Evolutionary conservation across 2,797 vertebrate genomes (phyloP).

Genomic region (Pseudochirops corinnae): DNA sequence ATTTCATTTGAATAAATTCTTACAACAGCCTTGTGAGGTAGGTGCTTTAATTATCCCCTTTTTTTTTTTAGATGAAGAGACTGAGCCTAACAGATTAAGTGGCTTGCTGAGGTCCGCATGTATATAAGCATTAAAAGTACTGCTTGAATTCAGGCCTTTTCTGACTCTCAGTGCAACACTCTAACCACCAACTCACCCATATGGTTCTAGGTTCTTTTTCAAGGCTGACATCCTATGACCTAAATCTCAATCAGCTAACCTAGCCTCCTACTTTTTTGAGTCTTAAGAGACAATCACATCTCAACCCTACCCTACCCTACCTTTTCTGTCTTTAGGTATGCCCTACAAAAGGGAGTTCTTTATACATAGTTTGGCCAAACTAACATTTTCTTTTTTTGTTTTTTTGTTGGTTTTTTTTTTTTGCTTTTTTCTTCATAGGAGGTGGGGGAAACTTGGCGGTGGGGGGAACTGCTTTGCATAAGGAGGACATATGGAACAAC

Average conservation of each 20-base stretch:
- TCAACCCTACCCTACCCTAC: background rate
- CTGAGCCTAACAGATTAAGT: background rate
- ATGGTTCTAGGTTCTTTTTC: background rate
- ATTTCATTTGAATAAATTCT: background rate
- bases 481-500: conserved; percentile 82
- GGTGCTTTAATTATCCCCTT: background rate
- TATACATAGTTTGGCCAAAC: conserved; percentile 76
- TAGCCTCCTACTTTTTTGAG: background rate
- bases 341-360: conserved; percentile 52
- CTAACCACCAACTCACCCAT: background rate
- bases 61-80: background rate
- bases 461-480: conserved; percentile 77
- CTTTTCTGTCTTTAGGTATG: background rate
- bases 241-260: background rate
- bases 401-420: no score
- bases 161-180: background rate
- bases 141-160: background rate
- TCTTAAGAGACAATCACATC: no score
- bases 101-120: background rate
- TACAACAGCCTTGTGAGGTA: background rate
- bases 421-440: background rate
- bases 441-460: conserved; percentile 31
- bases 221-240: background rate
- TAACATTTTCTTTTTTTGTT: conserved; percentile 68
- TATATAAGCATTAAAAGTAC: background rate